Conservation (phyloP, 2,113 vertebrate species). For the Phasianus colchicus region DNA sequence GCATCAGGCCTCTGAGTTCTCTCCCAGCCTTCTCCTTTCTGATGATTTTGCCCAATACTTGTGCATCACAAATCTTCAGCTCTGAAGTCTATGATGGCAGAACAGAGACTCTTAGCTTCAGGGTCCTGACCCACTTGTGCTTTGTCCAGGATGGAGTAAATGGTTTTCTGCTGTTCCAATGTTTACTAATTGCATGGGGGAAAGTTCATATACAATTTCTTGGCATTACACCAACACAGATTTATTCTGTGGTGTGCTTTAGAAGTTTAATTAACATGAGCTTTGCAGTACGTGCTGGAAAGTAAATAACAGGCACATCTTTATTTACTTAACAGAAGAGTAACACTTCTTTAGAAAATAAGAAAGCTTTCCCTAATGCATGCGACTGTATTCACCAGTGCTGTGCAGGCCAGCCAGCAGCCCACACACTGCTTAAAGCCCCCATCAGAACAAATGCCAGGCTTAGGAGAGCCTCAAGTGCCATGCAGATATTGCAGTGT, state of each 20-base stretch:
- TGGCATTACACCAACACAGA: background rate
- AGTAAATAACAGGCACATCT: conserved; percentile 24
- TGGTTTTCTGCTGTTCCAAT: conserved; percentile 23
- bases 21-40: background rate
- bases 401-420: background rate
- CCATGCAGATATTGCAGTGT: background rate
- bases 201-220: background rate
- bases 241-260: conserved; percentile 36
- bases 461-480: background rate
- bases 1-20: background rate
- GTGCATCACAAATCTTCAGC: background rate
- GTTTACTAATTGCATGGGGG: background rate
- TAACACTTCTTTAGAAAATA: background rate
- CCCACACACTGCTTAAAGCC: background rate
- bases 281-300: conserved; percentile 32
- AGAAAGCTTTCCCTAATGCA: background rate
- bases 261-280: conserved; percentile 25
- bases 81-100: background rate
- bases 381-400: background rate
- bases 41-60: background rate
- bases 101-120: background rate
- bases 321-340: conserved; percentile 25
- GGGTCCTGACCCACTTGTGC: background rate
- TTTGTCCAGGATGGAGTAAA: background rate
- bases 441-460: background rate